Evolutionary conservation across 2,113 vertebrate genomes (phyloP).

Genomic region (Microtus oregoni): DNA sequence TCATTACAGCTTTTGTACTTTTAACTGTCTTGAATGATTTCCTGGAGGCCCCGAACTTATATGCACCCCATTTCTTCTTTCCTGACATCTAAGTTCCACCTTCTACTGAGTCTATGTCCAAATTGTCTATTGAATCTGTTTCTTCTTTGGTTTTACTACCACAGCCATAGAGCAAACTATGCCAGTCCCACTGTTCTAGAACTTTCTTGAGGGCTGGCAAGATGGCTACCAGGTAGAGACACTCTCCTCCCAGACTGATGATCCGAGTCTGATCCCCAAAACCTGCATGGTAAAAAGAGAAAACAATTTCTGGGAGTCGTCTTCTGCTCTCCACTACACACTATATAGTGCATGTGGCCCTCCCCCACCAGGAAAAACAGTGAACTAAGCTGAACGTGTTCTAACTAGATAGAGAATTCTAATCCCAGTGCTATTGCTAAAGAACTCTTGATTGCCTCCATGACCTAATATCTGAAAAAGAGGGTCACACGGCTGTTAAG

Average conservation of each 20-base stretch:
- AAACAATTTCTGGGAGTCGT: not conserved
- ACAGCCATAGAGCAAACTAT: not conserved
- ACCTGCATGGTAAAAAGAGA: not conserved
- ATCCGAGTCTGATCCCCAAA: not conserved
- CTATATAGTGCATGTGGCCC: too few species aligned
- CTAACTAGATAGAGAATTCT: not conserved
- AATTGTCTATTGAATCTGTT: not conserved
- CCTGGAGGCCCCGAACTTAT: not conserved
- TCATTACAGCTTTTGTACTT: not conserved
- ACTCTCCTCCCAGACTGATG: not conserved
- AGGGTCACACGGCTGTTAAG: not conserved
- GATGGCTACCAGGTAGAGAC: not conserved
- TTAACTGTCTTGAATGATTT: not conserved
- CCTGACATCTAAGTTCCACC: not conserved
- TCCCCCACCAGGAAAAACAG: not conserved
- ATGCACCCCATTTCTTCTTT: accelerated
- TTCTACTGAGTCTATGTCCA: not conserved
- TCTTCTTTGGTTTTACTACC: not conserved
- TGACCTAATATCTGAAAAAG: not conserved
- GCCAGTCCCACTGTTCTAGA: not conserved
- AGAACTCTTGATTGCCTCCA: not conserved
- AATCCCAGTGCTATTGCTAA: not conserved
- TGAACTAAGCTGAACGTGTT: not conserved
- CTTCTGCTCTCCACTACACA: not conserved
- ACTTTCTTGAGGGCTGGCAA: not conserved